Conservation (phyloP, 2,888 invertebrate species). For the Coelinius sp. region DNA sequence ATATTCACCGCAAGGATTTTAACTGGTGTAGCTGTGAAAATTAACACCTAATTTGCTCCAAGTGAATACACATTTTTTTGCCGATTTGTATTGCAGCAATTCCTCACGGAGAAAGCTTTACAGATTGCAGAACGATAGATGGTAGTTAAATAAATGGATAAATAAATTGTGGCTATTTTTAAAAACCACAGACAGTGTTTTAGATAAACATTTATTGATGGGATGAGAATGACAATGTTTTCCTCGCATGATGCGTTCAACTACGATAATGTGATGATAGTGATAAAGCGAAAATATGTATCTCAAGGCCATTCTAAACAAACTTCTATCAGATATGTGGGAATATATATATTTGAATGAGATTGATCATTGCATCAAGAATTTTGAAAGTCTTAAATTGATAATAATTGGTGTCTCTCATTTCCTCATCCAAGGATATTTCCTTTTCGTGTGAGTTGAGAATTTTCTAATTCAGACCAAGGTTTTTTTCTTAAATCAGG, state of each 20-base stretch:
- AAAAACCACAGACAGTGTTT: neutral
- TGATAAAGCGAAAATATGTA: neutral
- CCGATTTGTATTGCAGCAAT: neutral
- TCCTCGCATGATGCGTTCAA: neutral
- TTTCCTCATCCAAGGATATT: too few relatives aligned
- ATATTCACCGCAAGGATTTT: neutral
- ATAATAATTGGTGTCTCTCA: too few relatives aligned
- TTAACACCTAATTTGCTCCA: neutral
- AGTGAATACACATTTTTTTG: neutral
- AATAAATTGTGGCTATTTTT: neutral
- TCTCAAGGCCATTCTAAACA: neutral
- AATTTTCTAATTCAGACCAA: too few relatives aligned
- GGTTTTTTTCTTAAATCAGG: too few relatives aligned
- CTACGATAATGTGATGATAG: neutral
- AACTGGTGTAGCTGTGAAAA: neutral
- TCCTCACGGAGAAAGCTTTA: neutral
- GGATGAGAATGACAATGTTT: neutral
- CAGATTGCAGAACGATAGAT: neutral
- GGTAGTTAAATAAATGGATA: neutral
- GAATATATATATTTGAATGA: too few relatives aligned
- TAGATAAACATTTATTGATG: neutral
- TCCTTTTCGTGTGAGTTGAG: too few relatives aligned
- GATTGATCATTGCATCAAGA: too few relatives aligned
- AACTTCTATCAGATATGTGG: neutral
- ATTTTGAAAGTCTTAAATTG: too few relatives aligned